phyloP scores from a whole-genome alignment of 2,888 invertebrate species.

The Sarcophaga carnaria region DNA sequence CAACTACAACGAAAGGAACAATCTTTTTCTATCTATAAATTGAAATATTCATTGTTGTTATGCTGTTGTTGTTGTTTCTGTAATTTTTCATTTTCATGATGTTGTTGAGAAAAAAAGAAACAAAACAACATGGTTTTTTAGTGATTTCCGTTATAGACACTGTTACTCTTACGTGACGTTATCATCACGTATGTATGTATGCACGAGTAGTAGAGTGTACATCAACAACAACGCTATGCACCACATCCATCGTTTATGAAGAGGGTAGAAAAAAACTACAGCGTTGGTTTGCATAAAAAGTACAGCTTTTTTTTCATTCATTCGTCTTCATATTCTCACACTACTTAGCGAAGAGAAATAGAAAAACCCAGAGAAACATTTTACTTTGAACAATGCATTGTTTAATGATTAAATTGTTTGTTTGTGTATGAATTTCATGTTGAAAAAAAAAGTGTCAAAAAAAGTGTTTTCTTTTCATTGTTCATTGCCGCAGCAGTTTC shows the following conservation, averaged over 20 bases:
- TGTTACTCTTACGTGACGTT: constrained; percentile 40
- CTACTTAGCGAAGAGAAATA: neutral
- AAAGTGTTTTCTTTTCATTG: neutral
- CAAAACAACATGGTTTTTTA: constrained; percentile 21
- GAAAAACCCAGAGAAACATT: neutral
- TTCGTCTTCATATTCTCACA: neutral
- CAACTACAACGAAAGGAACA: neutral
- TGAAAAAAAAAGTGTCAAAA: constrained; percentile 5
- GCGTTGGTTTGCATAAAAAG: neutral
- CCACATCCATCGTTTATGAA: constrained; percentile 12
- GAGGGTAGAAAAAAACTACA: neutral
- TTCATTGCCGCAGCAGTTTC: constrained; percentile 9
- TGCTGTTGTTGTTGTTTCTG: neutral
- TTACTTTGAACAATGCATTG: constrained; percentile 27
- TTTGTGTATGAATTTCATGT: constrained; percentile 47
- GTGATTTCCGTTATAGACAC: constrained; percentile 66
- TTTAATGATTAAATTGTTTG: constrained; percentile 61
- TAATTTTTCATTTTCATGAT: neutral
- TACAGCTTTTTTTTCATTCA: neutral
- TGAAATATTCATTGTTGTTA: neutral
- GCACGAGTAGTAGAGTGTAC: neutral
- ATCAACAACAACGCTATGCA: constrained; percentile 28
- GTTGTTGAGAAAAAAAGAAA: neutral
- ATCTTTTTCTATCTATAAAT: neutral
- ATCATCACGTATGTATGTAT: constrained; percentile 2